A percentile compares a stretch with the other conserved stretches of the same genome.
Conservation (phyloP, 92 coral and sea anemone species). For the Muricea muricata region DNA sequence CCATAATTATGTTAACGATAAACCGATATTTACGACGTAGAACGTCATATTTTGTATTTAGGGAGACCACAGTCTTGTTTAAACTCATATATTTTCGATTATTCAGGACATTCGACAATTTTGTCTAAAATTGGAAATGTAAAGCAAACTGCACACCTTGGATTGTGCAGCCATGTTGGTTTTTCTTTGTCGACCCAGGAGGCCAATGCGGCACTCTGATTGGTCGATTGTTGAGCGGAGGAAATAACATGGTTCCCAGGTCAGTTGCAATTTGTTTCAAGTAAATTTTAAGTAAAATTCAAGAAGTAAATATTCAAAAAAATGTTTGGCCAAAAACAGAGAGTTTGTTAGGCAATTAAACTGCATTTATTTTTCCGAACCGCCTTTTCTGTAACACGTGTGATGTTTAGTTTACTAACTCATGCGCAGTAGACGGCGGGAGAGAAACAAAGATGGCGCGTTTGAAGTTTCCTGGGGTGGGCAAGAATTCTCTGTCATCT, state of each 20-base stretch:
- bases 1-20: too few relatives aligned
- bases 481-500: constrained; percentile 69
- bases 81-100: not conserved
- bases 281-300: not conserved
- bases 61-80: not conserved
- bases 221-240: constrained; percentile 4
- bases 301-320: not conserved
- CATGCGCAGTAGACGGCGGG: constrained; percentile 70
- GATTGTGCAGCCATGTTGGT: not conserved
- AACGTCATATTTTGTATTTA: not conserved
- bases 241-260: constrained; percentile 22
- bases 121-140: not conserved
- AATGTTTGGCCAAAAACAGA: not conserved
- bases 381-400: constrained; percentile 77
- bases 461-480: constrained; percentile 86
- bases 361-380: constrained; percentile 53
- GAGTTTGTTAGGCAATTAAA: not conserved
- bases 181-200: constrained; percentile 3
- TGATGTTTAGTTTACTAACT: constrained; percentile 37
- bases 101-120: not conserved
- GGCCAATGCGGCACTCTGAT: constrained; percentile 8
- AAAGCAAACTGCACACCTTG: not conserved
- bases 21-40: too few relatives aligned
- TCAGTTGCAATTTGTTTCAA: constrained; percentile 19
- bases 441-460: constrained; percentile 96